Percentiles rank a stretch among this genome's conserved stretches.
Evolutionary conservation across 1,140 invertebrate species (phyloP).

Genomic region (Tenebrio molitor): DNA sequence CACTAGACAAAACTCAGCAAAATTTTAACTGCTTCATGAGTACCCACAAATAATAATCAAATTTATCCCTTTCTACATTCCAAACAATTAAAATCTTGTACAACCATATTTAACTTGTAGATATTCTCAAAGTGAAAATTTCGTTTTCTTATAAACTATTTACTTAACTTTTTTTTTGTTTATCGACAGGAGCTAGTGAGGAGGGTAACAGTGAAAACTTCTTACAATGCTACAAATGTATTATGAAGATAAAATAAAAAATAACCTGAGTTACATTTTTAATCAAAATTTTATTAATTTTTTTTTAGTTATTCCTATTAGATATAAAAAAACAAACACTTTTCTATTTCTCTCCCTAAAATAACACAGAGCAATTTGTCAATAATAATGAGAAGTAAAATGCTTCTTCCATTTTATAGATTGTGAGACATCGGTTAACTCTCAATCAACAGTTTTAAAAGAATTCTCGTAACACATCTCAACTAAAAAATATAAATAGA

Average conservation of each 20-base stretch:
- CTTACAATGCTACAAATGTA: slow-evolving; percentile 35
- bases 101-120: no score
- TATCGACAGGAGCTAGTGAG: no score
- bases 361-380: slow-evolving; percentile 64
- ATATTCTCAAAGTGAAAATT: no score
- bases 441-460: slow-evolving; percentile 48
- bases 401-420: slow-evolving; percentile 62
- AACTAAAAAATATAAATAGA: slow-evolving; percentile 45
- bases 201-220: neutral
- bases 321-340: slow-evolving; percentile 66
- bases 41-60: no score
- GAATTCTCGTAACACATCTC: no score
- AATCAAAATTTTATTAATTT: slow-evolving; percentile 47
- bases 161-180: no score
- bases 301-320: slow-evolving; percentile 58
- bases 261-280: slow-evolving; percentile 38
- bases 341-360: slow-evolving; percentile 62
- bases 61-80: no score
- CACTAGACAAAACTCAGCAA: no score
- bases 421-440: slow-evolving; percentile 36
- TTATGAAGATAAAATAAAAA: slow-evolving; percentile 21
- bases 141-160: no score
- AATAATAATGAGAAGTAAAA: slow-evolving; percentile 57
- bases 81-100: no score
- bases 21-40: no score